Evolutionary conservation across 2,888 invertebrate genomes (phyloP).

Genomic region (Lobophora halterata): DNA sequence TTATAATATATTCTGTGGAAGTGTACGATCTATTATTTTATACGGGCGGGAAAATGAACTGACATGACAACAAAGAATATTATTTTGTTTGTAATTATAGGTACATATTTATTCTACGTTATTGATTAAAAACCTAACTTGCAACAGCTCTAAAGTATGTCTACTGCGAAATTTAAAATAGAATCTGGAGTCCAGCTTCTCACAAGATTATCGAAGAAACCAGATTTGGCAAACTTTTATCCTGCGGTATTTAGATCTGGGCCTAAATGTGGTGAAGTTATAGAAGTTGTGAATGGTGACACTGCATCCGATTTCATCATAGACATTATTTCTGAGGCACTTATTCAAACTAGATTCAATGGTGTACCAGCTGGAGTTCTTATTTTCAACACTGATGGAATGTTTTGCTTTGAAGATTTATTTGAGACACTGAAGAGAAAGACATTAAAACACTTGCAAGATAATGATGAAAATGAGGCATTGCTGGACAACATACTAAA

Average conservation of each 20-base stretch:
- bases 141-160: slow-evolving; percentile 9
- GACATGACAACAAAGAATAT: too few relatives aligned
- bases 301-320: slow-evolving; percentile 46
- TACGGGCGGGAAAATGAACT: too few relatives aligned
- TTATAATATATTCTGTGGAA: too few relatives aligned
- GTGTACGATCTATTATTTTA: too few relatives aligned
- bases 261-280: slow-evolving; percentile 51
- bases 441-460: slow-evolving; percentile 18
- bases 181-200: slow-evolving; percentile 83
- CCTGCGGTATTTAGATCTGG: slow-evolving; percentile 64
- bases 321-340: slow-evolving; percentile 59
- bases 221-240: slow-evolving; percentile 67
- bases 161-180: slow-evolving; percentile 49
- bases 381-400: slow-evolving; percentile 66
- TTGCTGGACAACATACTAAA: slow-evolving; percentile 35
- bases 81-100: too few relatives aligned
- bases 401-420: slow-evolving; percentile 50
- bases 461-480: slow-evolving; percentile 16
- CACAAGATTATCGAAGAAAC: slow-evolving; percentile 69
- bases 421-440: slow-evolving; percentile 36
- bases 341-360: slow-evolving; percentile 45
- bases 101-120: too few relatives aligned
- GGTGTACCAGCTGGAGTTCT: slow-evolving; percentile 56
- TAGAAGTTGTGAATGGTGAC: slow-evolving; percentile 57
- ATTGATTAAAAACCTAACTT: background rate